These are phyloP conservation scores for Carcharodon carcharias DNA, from an alignment of 2,797 vertebrate species.

Conservation along the genomic window DNA sequence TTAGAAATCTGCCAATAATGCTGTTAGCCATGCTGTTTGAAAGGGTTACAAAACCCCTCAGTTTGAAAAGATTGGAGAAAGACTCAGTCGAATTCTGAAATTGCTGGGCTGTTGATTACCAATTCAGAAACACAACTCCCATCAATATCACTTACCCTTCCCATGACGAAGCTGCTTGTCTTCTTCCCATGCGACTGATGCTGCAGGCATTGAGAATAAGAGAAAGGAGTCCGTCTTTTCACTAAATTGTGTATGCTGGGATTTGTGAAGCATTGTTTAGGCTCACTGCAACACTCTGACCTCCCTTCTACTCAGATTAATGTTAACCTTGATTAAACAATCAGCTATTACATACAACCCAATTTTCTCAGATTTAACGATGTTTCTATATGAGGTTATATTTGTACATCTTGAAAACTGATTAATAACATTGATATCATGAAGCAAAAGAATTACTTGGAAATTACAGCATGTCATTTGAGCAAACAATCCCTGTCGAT, in stretches of 20 bases:
- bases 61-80: neutral
- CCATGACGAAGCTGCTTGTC: neutral
- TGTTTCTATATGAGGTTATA: neutral
- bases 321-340: neutral
- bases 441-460: neutral
- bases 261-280: neutral
- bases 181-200: neutral
- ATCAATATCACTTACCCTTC: constrained; percentile 8
- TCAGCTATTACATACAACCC: neutral
- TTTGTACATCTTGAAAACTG: neutral
- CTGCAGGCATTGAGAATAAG: neutral
- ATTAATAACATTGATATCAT: neutral
- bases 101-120: neutral
- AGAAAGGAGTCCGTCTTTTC: neutral
- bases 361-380: neutral
- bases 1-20: neutral
- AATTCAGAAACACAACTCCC: constrained; percentile 2
- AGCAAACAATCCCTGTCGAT: neutral
- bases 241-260: neutral
- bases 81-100: neutral
- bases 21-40: neutral
- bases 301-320: neutral
- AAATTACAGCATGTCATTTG: neutral
- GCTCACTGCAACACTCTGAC: neutral
- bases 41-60: neutral